Conservation (phyloP, 2,797 vertebrate genomes). For the Sparus aurata region DNA sequence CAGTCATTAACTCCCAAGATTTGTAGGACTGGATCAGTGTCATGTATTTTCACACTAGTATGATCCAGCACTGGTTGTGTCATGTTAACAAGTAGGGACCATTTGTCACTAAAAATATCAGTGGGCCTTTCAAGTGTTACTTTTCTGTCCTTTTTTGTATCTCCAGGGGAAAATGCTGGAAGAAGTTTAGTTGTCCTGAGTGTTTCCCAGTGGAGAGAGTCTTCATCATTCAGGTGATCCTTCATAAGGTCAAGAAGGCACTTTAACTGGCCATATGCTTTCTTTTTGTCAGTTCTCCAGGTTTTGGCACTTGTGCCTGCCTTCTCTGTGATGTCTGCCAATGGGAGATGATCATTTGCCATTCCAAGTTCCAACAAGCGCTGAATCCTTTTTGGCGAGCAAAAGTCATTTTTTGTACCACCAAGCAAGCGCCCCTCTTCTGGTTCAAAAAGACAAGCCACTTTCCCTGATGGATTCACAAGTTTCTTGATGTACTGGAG, state of each 20-base stretch:
- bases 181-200: slow-evolving; percentile 78
- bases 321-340: slow-evolving; percentile 84
- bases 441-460: slow-evolving; percentile 84
- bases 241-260: slow-evolving; percentile 85
- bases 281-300: slow-evolving; percentile 78
- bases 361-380: slow-evolving; percentile 87
- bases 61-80: slow-evolving; percentile 77
- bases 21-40: slow-evolving; percentile 69
- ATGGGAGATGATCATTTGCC: slow-evolving; percentile 75
- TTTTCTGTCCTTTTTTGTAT: slow-evolving; percentile 45
- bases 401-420: slow-evolving; percentile 79
- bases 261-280: slow-evolving; percentile 70
- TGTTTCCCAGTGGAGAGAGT: slow-evolving; percentile 70
- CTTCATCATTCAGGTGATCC: slow-evolving; percentile 40
- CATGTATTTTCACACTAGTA: slow-evolving; percentile 61
- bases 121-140: slow-evolving; percentile 70
- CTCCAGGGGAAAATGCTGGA: slow-evolving; percentile 73
- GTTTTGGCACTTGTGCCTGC: slow-evolving; percentile 74
- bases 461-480: slow-evolving; percentile 85
- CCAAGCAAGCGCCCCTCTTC: slow-evolving; percentile 83
- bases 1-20: slow-evolving; percentile 66
- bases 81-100: slow-evolving; percentile 78
- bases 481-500: slow-evolving; percentile 85
- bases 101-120: slow-evolving; percentile 74
- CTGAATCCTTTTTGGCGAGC: slow-evolving; percentile 77